A percentile compares a stretch with the other conserved stretches of the same genome.
phyloP scores from a whole-genome alignment of 2,797 vertebrate genomes.

The Pteronotus mesoamericanus region DNA sequence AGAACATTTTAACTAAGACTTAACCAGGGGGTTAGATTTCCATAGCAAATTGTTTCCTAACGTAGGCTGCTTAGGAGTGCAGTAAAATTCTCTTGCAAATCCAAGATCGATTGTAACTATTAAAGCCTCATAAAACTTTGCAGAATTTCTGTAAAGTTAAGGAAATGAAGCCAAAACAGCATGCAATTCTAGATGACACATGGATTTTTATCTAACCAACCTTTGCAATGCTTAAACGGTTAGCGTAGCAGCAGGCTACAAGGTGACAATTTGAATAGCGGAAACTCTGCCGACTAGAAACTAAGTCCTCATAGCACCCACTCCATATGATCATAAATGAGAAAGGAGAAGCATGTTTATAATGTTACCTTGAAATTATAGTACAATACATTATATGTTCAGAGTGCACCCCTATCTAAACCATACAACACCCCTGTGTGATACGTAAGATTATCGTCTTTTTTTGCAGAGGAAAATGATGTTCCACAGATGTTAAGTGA shows the following conservation, averaged over 20 bases:
- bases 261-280: background rate
- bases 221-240: background rate
- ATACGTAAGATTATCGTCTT: background rate
- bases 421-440: background rate
- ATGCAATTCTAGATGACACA: background rate
- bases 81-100: background rate
- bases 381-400: background rate
- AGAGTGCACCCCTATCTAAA: background rate
- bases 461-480: background rate
- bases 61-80: background rate
- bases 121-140: background rate
- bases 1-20: conserved; percentile 1
- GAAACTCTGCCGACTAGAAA: background rate
- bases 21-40: background rate
- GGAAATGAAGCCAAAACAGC: background rate
- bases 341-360: background rate
- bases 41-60: background rate
- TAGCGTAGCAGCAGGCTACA: background rate
- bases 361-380: background rate
- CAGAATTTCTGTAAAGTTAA: background rate
- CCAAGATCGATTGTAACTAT: background rate
- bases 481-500: conserved; percentile 32
- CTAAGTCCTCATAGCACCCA: background rate
- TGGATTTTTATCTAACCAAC: conserved; percentile 1
- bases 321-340: background rate